These are phyloP conservation scores for Zygogramma bicolorata DNA, from an alignment of 2,888 invertebrate species.

Conservation along the genomic window DNA sequence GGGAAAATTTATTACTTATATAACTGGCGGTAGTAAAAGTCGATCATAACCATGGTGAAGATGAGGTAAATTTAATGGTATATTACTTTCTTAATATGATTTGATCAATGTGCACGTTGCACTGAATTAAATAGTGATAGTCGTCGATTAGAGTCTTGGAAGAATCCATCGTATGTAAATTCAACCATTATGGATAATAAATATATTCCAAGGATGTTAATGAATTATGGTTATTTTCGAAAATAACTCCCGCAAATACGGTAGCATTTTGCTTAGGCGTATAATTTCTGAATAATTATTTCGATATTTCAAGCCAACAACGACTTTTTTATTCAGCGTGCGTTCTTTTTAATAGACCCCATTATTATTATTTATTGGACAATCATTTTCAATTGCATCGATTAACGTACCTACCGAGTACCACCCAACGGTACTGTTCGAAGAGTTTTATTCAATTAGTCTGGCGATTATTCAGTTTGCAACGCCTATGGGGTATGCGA, in stretches of 20 bases:
- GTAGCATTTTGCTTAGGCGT: slow-evolving; percentile 8
- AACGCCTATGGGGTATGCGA: too few relatives aligned
- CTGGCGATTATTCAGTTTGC: too few relatives aligned
- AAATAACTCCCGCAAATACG: slow-evolving; percentile 19
- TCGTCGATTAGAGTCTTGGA: not conserved
- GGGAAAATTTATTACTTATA: too few relatives aligned
- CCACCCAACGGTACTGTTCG: slow-evolving; percentile 10
- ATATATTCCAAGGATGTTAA: slow-evolving; percentile 16
- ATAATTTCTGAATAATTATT: slow-evolving; percentile 4
- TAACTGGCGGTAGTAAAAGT: too few relatives aligned
- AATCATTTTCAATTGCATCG: slow-evolving; percentile 24
- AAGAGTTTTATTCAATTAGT: too few relatives aligned
- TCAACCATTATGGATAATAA: slow-evolving; percentile 24
- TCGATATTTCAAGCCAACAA: not conserved
- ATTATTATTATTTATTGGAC: slow-evolving; percentile 23
- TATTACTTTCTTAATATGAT: too few relatives aligned
- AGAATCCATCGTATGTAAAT: slow-evolving; percentile 22
- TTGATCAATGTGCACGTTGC: too few relatives aligned
- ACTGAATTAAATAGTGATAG: too few relatives aligned
- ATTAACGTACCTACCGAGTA: slow-evolving; percentile 17
- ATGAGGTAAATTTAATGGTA: too few relatives aligned
- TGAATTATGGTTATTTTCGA: slow-evolving; percentile 22
- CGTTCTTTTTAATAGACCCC: slow-evolving; percentile 19
- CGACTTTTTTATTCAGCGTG: not conserved
- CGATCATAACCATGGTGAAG: too few relatives aligned